These are phyloP conservation scores for Penaeus vannamei DNA, from an alignment of 1,140 invertebrate genomes.

Conservation along the genomic window DNA sequence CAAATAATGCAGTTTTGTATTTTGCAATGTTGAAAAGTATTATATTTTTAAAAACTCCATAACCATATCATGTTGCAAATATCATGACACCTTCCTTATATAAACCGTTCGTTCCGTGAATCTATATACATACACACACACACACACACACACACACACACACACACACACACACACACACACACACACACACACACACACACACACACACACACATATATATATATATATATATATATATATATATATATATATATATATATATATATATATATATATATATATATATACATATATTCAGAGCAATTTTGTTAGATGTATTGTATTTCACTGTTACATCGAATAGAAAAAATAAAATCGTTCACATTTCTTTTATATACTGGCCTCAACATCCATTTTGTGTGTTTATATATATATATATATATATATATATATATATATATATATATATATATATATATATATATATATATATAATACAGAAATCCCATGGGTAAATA, in stretches of 20 bases:
- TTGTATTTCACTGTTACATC: not conserved
- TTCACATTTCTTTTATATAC: not conserved
- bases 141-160: constrained; percentile 12
- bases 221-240: constrained; percentile 16
- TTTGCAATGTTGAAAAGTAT: too few relatives aligned
- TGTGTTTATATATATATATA: constrained; percentile 16
- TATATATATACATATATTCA: constrained; percentile 18
- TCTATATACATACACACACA: constrained; percentile 13
- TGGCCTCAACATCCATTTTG: not conserved
- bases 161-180: constrained; percentile 12
- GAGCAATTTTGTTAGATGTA: not conserved
- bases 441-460: constrained; percentile 16
- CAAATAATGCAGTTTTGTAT: too few relatives aligned
- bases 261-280: constrained; percentile 16
- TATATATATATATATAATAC: too few relatives aligned
- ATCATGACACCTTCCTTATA: too few relatives aligned
- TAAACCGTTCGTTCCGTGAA: too few relatives aligned
- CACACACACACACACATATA: constrained; percentile 16
- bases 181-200: constrained; percentile 13
- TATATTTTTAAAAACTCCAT: too few relatives aligned
- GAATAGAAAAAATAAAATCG: not conserved
- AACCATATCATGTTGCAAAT: too few relatives aligned
- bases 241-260: constrained; percentile 16
- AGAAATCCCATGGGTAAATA: too few relatives aligned
- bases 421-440: constrained; percentile 16